Percentiles rank a stretch among this genome's conserved stretches.
Conservation (phyloP, 2,113 vertebrate species). For the Anoura caudifer region DNA sequence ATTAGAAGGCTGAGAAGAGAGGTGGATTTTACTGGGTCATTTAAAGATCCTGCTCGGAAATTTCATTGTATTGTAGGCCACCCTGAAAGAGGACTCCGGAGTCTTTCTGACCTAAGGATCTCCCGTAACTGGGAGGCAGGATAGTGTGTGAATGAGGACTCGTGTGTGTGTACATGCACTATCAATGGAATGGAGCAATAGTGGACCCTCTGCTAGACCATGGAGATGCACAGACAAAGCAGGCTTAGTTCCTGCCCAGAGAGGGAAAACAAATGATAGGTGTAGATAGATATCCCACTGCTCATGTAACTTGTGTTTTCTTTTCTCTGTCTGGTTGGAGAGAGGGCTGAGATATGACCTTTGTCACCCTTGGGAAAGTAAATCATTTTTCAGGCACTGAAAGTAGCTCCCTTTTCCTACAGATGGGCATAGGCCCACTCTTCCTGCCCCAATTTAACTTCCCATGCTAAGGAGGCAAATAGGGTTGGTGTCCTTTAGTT, state of each 20-base stretch:
- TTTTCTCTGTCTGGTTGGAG: not conserved
- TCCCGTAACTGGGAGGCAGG: not conserved
- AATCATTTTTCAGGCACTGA: not conserved
- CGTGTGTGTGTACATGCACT: not conserved
- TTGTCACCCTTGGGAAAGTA: not conserved
- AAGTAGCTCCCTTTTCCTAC: not conserved
- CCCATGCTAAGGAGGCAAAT: not conserved
- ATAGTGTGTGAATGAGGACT: not conserved
- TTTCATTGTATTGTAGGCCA: not conserved
- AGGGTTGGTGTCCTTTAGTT: not conserved
- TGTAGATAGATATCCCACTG: not conserved
- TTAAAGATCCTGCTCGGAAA: not conserved
- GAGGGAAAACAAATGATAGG: not conserved
- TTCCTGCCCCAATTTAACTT: not conserved
- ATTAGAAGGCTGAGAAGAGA: not conserved
- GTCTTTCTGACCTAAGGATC: not conserved
- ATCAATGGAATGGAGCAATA: not conserved
- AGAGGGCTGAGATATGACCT: not conserved
- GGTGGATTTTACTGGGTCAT: not conserved
- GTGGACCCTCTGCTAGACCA: not conserved
- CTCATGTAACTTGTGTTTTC: not conserved
- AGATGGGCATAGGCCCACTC: not conserved
- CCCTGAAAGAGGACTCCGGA: not conserved
- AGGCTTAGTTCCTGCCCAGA: not conserved
- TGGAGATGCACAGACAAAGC: not conserved